Evolutionary conservation across 37 sponge, comb jelly and placozoan genomes (phyloP), one percentile per base, ranked within the genome.

Genomic region (Spongilla lacustris): DNA sequence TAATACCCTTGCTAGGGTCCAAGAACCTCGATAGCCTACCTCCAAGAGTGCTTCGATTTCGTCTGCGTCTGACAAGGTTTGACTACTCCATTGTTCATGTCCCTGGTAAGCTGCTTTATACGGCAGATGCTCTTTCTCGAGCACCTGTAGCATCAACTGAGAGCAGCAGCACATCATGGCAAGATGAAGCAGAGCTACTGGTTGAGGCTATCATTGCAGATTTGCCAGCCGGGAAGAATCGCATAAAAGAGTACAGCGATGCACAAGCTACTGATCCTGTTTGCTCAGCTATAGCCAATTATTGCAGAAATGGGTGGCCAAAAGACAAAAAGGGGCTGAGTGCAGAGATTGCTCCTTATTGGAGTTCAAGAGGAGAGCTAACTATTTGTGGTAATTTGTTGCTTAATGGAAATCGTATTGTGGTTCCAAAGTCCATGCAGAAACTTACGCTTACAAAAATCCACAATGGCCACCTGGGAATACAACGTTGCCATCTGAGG

Each of bases 111-210:
- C 22, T 50, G 25, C 69, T 77, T 0, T 67, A 85, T 10, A 76
- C 85, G 30, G 77, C 85, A 2, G 85, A 85, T 73, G 58, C 85
- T 36, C 85, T 85, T 19, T 76, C 85, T 0, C 10, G 85, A 70
- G 76, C 36, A 6, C 85, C 85, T 9, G 1, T 28, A n/a, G 22
- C 41, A 41, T 41, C 41, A 41, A 25, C 41, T 6, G 41, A 41
- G 41, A 41, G 41, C 41, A 41, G 41, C 41, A 41, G 41, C 41
- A 3, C 41, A 41, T 41, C 41, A 41, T 6, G 41, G 41, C 41
- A 41, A 41, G 41, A 41, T 41, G 41, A 41, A 41, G 41, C 41
- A 6, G 41, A 41, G 41, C 41, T 41, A 9, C 41, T 41, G 41
- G 41, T 41, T 69, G 70, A 27, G 27, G 70, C 27, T 27, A 8